Conservation (phyloP, 2,113 vertebrate species). For the Parotia lawesii region DNA sequence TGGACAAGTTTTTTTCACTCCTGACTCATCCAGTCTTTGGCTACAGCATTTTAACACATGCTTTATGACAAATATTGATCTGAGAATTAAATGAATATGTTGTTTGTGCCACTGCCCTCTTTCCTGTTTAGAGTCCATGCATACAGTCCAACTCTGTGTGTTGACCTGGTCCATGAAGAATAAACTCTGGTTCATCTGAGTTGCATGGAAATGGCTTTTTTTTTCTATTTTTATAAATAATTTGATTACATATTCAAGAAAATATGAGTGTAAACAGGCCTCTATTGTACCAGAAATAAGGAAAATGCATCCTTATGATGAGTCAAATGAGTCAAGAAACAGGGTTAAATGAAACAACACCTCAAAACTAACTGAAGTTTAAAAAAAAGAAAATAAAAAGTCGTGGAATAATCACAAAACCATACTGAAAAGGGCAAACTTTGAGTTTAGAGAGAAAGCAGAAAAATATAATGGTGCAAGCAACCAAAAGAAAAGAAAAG, state of each 20-base stretch:
- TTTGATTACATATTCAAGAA: not conserved
- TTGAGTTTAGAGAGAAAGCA: not conserved
- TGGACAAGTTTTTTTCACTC: not conserved
- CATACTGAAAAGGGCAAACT: fast-evolving
- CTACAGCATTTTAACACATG: not conserved
- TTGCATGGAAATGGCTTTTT: not conserved
- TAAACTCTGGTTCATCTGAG: not conserved
- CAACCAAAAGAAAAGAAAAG: too few species aligned
- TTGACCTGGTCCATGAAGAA: not conserved
- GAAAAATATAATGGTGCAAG: not conserved
- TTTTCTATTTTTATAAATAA: not conserved
- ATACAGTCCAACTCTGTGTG: fast-evolving
- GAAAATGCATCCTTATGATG: not conserved
- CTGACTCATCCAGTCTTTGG: not conserved
- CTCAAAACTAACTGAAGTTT: not conserved
- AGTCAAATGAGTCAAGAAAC: not conserved
- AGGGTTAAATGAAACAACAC: not conserved
- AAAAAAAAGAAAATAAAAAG: not conserved
- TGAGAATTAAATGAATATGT: not conserved
- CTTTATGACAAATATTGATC: not conserved
- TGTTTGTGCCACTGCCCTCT: not conserved
- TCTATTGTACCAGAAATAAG: not conserved
- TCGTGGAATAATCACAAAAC: not conserved
- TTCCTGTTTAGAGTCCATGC: not conserved
- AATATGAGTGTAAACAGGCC: not conserved